Evolutionary conservation across 2,888 invertebrate genomes (phyloP), one percentile per base, ranked within the genome.

Genomic region (Caenorhabditis virilis): DNA sequence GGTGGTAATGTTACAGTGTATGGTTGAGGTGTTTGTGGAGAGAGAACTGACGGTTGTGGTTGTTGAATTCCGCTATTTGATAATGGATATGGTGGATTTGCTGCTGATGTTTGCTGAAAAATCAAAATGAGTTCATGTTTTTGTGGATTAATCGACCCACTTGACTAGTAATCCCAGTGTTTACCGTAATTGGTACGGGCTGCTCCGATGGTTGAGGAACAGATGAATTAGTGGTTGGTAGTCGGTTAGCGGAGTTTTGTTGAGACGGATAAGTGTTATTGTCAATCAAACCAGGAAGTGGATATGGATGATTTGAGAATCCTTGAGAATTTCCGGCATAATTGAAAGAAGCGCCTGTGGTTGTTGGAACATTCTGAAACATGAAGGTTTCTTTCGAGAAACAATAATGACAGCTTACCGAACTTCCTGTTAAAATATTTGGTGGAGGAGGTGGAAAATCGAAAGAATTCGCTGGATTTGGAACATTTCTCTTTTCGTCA

Each of bases 281-380:
- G 22, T 65, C 64, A 23, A 65, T 49, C 0, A 65, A 30, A 2
- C 64, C 64, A 0, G 64, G 59, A 0, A 65, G 55, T 16, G 64
- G 64, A 13, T 59, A 59, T 3, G 64, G 64, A 43, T 59, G 59
- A 25, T 35, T 38, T 0, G 64, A 65, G 51, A 65, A 65, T 18
- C 64, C 64, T 25, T 65, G 64, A 7, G 59, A 48, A 18, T 35
- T 27, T 20, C 64, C 64, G n/a, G 58, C 55, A 33, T 42, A 65
- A 27, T 25, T 52, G 26, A 59, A 59, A 2, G 55, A 52, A 9
- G 51, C 39, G 4, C 51, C 52, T 9, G 59, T 46, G 26, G 63
- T 53, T 20, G 20, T 20, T 39, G 39, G 20, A 15, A 9, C 26
- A 23, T 2, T 25, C 16, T n/a, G n/a, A n/a, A n/a, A n/a, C n/a